A percentile compares a stretch with the other conserved stretches of the same genome.
phyloP scores from a whole-genome alignment of 2,113 vertebrate genomes.

The Salvelinus sp. region DNA sequence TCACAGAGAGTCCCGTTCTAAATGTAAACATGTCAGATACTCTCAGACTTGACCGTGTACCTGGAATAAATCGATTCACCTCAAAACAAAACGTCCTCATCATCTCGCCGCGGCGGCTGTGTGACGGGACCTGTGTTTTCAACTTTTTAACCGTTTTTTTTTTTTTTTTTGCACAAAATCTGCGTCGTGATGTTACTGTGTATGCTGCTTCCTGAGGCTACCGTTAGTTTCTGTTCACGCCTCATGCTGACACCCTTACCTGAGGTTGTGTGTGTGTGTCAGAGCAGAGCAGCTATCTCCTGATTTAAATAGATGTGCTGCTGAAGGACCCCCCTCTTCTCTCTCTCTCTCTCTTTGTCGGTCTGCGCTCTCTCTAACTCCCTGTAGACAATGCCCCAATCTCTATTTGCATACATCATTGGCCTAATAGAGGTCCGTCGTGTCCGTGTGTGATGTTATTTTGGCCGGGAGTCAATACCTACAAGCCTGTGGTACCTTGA shows the following conservation, averaged over 20 bases:
- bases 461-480: constrained; percentile 18
- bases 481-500: constrained; percentile 14
- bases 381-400: constrained; percentile 2
- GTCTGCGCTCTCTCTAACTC: not conserved
- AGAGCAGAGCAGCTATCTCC: constrained; percentile 16
- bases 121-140: constrained; percentile 25
- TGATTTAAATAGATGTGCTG: constrained; percentile 44
- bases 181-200: not conserved
- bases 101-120: constrained; percentile 49
- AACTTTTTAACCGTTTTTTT: constrained; percentile 43
- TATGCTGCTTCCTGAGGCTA: not conserved
- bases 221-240: not conserved
- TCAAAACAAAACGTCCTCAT: constrained; percentile 67
- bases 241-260: too few relatives aligned
- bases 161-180: constrained; percentile 8
- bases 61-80: constrained; percentile 61
- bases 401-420: constrained; percentile 10
- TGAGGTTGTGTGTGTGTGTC: too few relatives aligned
- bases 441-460: constrained; percentile 1
- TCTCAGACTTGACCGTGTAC: constrained; percentile 32
- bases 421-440: not conserved
- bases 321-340: not conserved
- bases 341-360: not conserved
- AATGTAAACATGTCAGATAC: constrained; percentile 14
- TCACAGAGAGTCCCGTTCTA: not conserved